Evolutionary conservation across 2,797 vertebrate genomes (phyloP).

Genomic region (Caiman crocodilus): DNA sequence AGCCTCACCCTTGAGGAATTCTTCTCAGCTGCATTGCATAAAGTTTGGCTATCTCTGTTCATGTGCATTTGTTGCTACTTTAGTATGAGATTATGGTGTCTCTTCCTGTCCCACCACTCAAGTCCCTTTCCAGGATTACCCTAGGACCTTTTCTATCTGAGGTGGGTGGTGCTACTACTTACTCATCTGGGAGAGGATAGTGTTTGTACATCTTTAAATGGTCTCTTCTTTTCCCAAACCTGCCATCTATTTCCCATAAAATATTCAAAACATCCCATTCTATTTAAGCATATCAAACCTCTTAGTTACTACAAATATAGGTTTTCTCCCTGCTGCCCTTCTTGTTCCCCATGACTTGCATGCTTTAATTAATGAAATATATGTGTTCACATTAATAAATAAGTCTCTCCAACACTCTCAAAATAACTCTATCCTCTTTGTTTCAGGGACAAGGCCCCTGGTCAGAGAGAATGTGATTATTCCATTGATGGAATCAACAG

Average conservation of each 20-base stretch:
- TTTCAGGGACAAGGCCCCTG: conserved; percentile 96
- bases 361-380: fast-evolving
- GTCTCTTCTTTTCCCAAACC: not conserved
- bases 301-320: not conserved
- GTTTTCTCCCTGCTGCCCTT: not conserved
- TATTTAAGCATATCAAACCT: not conserved
- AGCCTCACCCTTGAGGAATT: not conserved
- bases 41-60: not conserved
- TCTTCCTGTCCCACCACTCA: not conserved
- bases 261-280: not conserved
- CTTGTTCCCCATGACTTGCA: fast-evolving
- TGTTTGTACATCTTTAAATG: not conserved
- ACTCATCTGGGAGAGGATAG: fast-evolving
- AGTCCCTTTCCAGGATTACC: not conserved
- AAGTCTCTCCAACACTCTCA: fast-evolving
- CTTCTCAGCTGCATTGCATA: not conserved
- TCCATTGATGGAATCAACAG: conserved; percentile 97
- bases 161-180: not conserved
- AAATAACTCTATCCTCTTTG: not conserved
- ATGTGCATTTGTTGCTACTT: not conserved
- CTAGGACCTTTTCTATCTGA: not conserved
- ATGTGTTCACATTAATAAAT: fast-evolving
- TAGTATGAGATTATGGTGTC: not conserved
- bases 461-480: conserved; percentile 96
- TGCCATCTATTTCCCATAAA: not conserved